Evolutionary conservation across 1,140 invertebrate species (phyloP).

Genomic region (Scylla paramamosain): DNA sequence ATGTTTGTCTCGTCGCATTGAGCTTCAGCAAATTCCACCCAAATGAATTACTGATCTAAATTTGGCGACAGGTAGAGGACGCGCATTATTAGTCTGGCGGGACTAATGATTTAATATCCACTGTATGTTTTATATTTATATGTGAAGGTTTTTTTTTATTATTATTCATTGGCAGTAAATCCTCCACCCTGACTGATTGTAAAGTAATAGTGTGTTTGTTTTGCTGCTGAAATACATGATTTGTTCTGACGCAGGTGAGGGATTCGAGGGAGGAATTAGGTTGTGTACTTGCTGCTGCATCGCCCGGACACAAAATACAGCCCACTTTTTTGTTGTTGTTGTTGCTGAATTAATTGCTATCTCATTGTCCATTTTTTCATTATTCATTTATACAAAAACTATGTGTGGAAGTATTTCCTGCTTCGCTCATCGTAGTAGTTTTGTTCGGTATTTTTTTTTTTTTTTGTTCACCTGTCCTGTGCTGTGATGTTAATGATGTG

Average conservation of each 20-base stretch:
- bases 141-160: not conserved
- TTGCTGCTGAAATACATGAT: not conserved
- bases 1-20: not conserved
- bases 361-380: not conserved
- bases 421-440: too few relatives aligned
- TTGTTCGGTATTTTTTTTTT: too few relatives aligned
- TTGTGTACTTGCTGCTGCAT: not conserved
- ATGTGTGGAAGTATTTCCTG: too few relatives aligned
- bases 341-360: not conserved
- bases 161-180: not conserved
- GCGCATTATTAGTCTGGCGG: not conserved
- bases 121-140: not conserved
- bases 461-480: too few relatives aligned
- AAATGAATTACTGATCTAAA: slow-evolving; percentile 14
- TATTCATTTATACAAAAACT: too few relatives aligned
- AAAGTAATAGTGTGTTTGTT: slow-evolving; percentile 24
- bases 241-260: slow-evolving; percentile 4
- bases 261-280: not conserved
- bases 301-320: not conserved
- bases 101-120: slow-evolving; percentile 2
- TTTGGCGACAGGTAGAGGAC: not conserved
- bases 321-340: too few relatives aligned
- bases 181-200: not conserved
- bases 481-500: too few relatives aligned
- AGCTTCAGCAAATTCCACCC: not conserved